Percentiles rank a stretch among this genome's conserved stretches.
These are phyloP conservation scores for Drosophila rellima DNA, from an alignment of 2,888 invertebrate species.

Conservation along the genomic window DNA sequence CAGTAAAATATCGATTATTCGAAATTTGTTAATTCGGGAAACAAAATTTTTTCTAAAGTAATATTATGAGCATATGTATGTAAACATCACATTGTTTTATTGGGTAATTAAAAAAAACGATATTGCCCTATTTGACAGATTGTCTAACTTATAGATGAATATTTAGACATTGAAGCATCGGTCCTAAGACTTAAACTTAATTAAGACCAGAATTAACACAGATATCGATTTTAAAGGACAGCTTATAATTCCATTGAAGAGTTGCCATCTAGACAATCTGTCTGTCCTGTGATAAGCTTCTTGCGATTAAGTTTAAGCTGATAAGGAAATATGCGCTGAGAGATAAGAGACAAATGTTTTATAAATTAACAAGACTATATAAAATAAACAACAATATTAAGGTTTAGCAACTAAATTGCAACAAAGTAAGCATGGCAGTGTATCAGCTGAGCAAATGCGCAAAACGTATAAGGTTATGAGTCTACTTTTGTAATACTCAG, in stretches of 20 bases:
- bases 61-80: too few relatives aligned
- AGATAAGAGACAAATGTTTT: conserved; percentile 51
- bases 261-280: conserved; percentile 1
- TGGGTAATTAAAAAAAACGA: too few relatives aligned
- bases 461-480: conserved; percentile 62
- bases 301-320: conserved; percentile 13
- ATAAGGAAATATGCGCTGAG: conserved; percentile 37
- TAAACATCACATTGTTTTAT: too few relatives aligned
- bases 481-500: conserved; percentile 50
- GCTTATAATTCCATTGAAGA: neutral
- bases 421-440: conserved; percentile 34
- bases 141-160: too few relatives aligned
- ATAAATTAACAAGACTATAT: conserved; percentile 20
- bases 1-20: too few relatives aligned
- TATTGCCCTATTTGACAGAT: too few relatives aligned
- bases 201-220: too few relatives aligned
- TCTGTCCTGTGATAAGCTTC: neutral
- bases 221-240: neutral
- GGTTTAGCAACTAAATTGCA: conserved; percentile 17
- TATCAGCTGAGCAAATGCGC: conserved; percentile 44
- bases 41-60: too few relatives aligned
- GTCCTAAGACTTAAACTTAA: neutral
- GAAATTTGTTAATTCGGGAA: too few relatives aligned
- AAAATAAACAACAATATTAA: conserved; percentile 26
- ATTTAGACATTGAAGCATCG: too few relatives aligned